Evolutionary conservation across 2,888 invertebrate genomes (phyloP).

Genomic region (Acleris emargana): DNA sequence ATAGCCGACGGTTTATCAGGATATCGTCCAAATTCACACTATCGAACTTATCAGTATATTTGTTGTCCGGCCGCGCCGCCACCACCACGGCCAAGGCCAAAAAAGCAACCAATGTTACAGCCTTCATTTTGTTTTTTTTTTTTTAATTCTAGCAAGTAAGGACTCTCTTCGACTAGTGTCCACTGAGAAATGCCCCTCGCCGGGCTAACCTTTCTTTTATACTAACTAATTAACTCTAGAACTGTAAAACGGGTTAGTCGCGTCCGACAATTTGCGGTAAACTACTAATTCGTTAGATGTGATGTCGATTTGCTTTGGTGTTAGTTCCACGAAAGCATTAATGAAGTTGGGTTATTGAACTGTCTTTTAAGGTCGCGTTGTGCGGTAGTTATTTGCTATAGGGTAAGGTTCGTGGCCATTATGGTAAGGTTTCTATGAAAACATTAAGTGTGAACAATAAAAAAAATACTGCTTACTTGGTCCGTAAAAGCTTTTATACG

Average conservation of each 20-base stretch:
- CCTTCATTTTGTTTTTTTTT: conserved; percentile 32
- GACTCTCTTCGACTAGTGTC: conserved; percentile 10
- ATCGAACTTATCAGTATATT: conserved; percentile 85
- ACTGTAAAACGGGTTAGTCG: conserved; percentile 26
- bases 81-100: conserved; percentile 44
- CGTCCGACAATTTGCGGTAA: conserved; percentile 18
- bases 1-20: conserved; percentile 83
- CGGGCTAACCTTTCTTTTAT: conserved; percentile 27
- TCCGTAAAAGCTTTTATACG: no score
- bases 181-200: conserved; percentile 5
- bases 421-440: not conserved
- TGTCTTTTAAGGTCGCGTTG: not conserved
- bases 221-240: conserved; percentile 5
- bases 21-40: conserved; percentile 86
- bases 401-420: not conserved
- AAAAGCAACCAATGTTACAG: conserved; percentile 38
- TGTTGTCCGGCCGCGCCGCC: conserved; percentile 32
- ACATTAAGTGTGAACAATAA: no score
- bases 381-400: not conserved
- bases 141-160: not conserved
- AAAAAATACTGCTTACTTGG: no score
- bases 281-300: conserved; percentile 16
- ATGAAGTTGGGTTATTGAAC: conserved; percentile 24
- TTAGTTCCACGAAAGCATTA: not conserved
- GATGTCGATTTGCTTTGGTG: conserved; percentile 22